Conservation (phyloP, 2,888 invertebrate species). For the Branchinecta sandiegonensis region DNA sequence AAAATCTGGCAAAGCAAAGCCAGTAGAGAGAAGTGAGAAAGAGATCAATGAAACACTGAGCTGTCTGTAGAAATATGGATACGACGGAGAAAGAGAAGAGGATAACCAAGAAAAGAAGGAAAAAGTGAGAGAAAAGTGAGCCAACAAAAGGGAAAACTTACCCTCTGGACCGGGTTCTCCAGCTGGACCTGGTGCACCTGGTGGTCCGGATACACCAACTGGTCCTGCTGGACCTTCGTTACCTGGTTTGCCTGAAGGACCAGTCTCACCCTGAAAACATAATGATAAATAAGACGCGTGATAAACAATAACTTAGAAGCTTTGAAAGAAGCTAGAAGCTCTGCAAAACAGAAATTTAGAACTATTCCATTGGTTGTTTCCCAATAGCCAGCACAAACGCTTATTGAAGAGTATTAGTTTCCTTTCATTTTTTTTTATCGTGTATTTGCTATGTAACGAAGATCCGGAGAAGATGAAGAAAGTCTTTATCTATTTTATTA, state of each 20-base stretch:
- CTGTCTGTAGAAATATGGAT: too few relatives aligned
- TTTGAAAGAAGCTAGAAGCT: slow-evolving; percentile 13
- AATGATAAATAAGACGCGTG: neutral
- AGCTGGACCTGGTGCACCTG: slow-evolving; percentile 48
- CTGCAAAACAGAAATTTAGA: neutral
- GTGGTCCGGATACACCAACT: slow-evolving; percentile 48
- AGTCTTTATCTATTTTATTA: too few relatives aligned
- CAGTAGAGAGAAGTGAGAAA: too few relatives aligned
- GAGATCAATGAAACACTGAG: too few relatives aligned
- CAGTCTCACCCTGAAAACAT: slow-evolving; percentile 48
- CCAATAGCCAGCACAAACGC: neutral
- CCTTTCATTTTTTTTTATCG: too few relatives aligned
- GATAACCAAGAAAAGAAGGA: too few relatives aligned
- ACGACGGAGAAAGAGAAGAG: too few relatives aligned
- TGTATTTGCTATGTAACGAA: too few relatives aligned
- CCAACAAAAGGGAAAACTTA: slow-evolving; percentile 25
- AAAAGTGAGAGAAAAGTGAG: too few relatives aligned
- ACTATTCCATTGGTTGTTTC: slow-evolving; percentile 1
- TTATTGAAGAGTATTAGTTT: neutral
- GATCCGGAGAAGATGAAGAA: too few relatives aligned
- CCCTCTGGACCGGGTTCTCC: slow-evolving; percentile 48
- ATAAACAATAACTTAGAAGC: neutral
- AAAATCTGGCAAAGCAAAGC: too few relatives aligned
- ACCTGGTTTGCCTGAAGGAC: slow-evolving; percentile 54
- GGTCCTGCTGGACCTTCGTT: slow-evolving; percentile 55